A percentile compares a stretch with the other conserved stretches of the same genome.
phyloP scores from a whole-genome alignment of 2,888 invertebrate genomes.

The Ectropis crepuscularia region DNA sequence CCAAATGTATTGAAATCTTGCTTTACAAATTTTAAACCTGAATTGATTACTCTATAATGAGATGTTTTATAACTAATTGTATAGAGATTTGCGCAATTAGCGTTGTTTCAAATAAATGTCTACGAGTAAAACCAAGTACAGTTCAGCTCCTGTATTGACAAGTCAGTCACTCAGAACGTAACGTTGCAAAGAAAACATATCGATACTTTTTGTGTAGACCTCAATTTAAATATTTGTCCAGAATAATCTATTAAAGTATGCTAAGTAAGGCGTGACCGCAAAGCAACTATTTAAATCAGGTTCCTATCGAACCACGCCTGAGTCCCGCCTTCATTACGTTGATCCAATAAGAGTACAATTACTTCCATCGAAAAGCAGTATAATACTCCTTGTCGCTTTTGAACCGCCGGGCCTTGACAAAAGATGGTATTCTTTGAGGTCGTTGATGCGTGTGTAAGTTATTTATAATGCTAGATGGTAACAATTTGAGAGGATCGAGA shows the following conservation, averaged over 20 bases:
- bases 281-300: conserved; percentile 16
- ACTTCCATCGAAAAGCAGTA: conserved; percentile 36
- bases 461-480: conserved; percentile 31
- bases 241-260: not conserved
- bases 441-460: conserved; percentile 40
- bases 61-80: too few relatives aligned
- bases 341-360: conserved; percentile 32
- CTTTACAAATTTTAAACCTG: too few relatives aligned
- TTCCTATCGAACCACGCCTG: conserved; percentile 17
- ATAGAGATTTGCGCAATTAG: too few relatives aligned
- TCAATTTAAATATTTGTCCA: not conserved
- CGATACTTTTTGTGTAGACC: not conserved
- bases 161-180: too few relatives aligned
- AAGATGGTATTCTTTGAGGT: conserved; percentile 43
- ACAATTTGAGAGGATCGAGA: conserved; percentile 27
- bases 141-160: too few relatives aligned
- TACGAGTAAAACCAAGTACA: too few relatives aligned
- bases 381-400: conserved; percentile 34
- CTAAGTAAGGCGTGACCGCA: conserved; percentile 8
- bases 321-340: conserved; percentile 33
- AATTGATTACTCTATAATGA: too few relatives aligned
- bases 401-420: conserved; percentile 38
- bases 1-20: too few relatives aligned
- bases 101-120: too few relatives aligned
- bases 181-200: too few relatives aligned